phyloP scores from a whole-genome alignment of 2,888 invertebrate genomes.

The Drosophila nr. fundita region DNA sequence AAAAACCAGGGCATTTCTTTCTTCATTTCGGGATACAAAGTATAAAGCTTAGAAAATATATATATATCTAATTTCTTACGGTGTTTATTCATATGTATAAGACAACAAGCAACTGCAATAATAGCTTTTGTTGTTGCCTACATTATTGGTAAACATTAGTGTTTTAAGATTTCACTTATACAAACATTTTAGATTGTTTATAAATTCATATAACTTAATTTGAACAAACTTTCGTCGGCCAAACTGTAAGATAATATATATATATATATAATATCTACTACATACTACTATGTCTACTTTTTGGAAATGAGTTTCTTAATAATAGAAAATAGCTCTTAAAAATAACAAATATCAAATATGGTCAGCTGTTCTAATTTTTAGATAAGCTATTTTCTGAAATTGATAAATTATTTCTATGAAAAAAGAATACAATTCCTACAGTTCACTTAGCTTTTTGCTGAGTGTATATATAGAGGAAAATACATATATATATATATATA shows the following conservation, averaged over 20 bases:
- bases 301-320: too few species aligned
- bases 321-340: too few species aligned
- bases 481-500: neutral
- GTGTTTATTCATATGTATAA: neutral
- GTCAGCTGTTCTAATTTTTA: neutral
- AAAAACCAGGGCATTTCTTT: neutral
- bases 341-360: too few species aligned
- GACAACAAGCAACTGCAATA: too few species aligned
- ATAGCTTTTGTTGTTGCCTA: neutral
- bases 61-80: neutral
- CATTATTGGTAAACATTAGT: neutral
- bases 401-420: neutral
- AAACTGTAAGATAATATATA: too few species aligned
- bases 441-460: neutral
- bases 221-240: too few species aligned
- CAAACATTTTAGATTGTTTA: too few species aligned
- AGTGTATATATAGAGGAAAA: neutral
- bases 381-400: accelerated
- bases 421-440: neutral
- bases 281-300: too few species aligned
- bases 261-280: too few species aligned
- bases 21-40: neutral
- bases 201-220: too few species aligned
- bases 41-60: too few species aligned
- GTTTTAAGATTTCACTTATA: too few species aligned